phyloP scores from a whole-genome alignment of 2,113 vertebrate genomes.

The Leptocoma aspasia region DNA sequence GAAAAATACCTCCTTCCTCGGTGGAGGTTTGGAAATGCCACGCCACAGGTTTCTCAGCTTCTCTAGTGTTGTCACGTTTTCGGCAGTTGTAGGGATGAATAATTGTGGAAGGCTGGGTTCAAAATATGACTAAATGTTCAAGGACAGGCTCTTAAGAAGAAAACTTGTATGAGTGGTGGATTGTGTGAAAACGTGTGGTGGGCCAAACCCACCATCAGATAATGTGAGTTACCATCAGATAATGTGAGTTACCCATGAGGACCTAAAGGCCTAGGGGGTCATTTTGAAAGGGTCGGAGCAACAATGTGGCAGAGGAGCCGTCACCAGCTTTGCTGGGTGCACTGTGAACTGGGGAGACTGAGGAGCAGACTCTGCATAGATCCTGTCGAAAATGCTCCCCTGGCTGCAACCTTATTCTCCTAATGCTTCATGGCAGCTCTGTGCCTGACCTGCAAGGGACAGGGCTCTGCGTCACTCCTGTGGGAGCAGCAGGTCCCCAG shows the following conservation, averaged over 20 bases:
- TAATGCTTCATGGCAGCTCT: not conserved
- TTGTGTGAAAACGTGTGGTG: not conserved
- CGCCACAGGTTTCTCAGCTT: not conserved
- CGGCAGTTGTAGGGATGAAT: not conserved
- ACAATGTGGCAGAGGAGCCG: not conserved
- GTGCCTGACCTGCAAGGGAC: not conserved
- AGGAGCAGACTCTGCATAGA: not conserved
- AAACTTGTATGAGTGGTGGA: not conserved
- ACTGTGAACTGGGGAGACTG: not conserved
- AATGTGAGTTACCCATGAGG: accelerated
- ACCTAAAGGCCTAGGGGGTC: not conserved
- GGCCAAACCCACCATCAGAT: not conserved
- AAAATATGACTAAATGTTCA: not conserved
- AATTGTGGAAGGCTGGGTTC: not conserved
- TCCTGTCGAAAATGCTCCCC: not conserved
- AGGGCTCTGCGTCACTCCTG: not conserved
- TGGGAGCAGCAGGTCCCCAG: not conserved
- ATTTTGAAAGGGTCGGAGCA: not conserved
- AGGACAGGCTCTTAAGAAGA: not conserved
- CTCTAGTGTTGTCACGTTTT: not conserved
- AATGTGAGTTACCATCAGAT: not conserved
- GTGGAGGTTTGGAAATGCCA: not conserved
- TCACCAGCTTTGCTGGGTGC: not conserved
- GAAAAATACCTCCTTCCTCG: not conserved
- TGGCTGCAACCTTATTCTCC: not conserved